These are phyloP conservation scores for Uropetala carovei DNA, from an alignment of 2,888 invertebrate genomes.

Conservation along the genomic window DNA sequence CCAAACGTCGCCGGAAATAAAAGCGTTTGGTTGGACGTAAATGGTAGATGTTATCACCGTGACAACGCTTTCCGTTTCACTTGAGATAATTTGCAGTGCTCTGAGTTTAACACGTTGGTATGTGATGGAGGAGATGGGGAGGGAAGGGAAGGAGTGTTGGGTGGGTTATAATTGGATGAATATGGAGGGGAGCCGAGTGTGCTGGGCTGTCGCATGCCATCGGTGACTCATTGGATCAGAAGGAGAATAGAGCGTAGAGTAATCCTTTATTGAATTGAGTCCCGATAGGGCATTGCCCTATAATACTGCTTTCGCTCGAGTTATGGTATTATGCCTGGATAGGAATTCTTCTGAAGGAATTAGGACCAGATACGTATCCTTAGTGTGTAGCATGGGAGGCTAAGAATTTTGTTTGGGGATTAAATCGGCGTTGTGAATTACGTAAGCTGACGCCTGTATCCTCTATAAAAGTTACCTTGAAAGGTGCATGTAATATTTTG, in stretches of 20 bases:
- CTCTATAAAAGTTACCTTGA: too few relatives aligned
- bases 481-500: too few relatives aligned
- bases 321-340: background rate
- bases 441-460: background rate
- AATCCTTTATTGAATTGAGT: slow-evolving; percentile 24
- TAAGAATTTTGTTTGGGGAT: background rate
- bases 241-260: slow-evolving; percentile 15
- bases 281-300: slow-evolving; percentile 11
- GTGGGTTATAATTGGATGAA: slow-evolving; percentile 28
- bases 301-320: background rate
- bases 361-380: background rate
- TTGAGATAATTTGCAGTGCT: slow-evolving; percentile 32
- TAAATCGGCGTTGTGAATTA: slow-evolving; percentile 3
- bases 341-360: background rate
- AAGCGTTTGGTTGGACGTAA: background rate
- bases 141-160: background rate
- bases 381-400: background rate
- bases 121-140: slow-evolving; percentile 12
- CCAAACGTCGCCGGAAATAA: slow-evolving; percentile 13
- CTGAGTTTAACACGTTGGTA: slow-evolving; percentile 24
- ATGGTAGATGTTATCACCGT: slow-evolving; percentile 20
- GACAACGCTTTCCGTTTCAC: slow-evolving; percentile 35
- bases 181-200: background rate
- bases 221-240: slow-evolving; percentile 18
- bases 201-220: slow-evolving; percentile 23